Conservation (phyloP, 2,113 vertebrate genomes). For the Ceyx melanurus region DNA sequence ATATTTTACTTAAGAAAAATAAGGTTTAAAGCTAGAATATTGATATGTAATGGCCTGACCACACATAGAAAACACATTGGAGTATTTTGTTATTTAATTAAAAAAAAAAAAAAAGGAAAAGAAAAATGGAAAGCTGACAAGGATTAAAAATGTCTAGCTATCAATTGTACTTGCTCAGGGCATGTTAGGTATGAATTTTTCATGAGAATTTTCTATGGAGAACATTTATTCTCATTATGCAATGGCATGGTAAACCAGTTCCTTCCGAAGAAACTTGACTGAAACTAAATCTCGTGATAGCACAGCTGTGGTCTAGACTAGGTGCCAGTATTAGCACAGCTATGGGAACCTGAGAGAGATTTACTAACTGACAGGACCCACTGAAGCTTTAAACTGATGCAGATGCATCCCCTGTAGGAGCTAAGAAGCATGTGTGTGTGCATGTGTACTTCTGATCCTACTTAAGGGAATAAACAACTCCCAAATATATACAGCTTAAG, state of each 20-base stretch:
- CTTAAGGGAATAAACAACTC: background rate
- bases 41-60: background rate
- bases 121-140: slow-evolving; percentile 2
- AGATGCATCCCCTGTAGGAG: background rate
- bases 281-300: slow-evolving; percentile 48
- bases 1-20: background rate
- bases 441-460: background rate
- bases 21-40: background rate
- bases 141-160: background rate
- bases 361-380: slow-evolving; percentile 26
- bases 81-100: background rate
- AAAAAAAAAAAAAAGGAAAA: background rate
- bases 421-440: background rate
- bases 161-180: background rate
- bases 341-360: slow-evolving; percentile 29
- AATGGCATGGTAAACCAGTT: slow-evolving; percentile 22
- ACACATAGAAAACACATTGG: background rate
- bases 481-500: background rate
- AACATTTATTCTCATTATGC: slow-evolving; percentile 38
- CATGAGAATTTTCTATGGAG: background rate
- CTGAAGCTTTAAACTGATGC: background rate
- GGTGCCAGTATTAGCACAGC: slow-evolving; percentile 32
- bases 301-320: slow-evolving; percentile 26
- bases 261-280: slow-evolving; percentile 32
- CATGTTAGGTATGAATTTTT: background rate